Conservation (phyloP, 2,113 vertebrate genomes). For the Psephotus haematonotus region DNA sequence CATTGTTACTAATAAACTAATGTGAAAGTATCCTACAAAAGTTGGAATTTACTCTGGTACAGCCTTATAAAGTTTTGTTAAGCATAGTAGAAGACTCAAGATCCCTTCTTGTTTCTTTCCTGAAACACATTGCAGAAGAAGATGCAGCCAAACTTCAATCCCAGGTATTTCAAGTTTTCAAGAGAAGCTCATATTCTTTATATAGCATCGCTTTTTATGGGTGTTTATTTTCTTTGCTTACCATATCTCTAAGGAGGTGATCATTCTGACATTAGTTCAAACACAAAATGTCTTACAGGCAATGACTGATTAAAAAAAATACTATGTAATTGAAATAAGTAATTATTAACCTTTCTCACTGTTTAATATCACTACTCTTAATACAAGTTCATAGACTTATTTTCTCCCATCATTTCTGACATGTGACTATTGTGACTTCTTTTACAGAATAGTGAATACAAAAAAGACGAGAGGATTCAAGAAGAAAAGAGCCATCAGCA, state of each 20-base stretch:
- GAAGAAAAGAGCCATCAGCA: slow-evolving; percentile 18
- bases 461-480: slow-evolving; percentile 12
- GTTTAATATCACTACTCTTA: neutral
- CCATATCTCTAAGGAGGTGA: neutral
- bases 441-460: slow-evolving; percentile 45
- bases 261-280: neutral
- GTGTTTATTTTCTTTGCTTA: neutral
- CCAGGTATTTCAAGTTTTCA: neutral
- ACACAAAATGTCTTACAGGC: neutral
- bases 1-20: neutral
- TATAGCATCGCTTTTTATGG: neutral
- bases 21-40: neutral
- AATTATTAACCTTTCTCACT: neutral
- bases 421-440: neutral
- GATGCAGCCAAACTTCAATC: neutral
- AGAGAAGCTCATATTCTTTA: neutral
- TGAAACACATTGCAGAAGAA: neutral
- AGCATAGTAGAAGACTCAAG: neutral
- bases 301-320: neutral
- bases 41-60: neutral
- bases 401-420: neutral
- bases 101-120: neutral
- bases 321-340: neutral
- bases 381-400: neutral
- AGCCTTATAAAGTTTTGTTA: neutral